Evolutionary conservation across 2,888 invertebrate genomes (phyloP).

Genomic region (Drosophila mettleri): DNA sequence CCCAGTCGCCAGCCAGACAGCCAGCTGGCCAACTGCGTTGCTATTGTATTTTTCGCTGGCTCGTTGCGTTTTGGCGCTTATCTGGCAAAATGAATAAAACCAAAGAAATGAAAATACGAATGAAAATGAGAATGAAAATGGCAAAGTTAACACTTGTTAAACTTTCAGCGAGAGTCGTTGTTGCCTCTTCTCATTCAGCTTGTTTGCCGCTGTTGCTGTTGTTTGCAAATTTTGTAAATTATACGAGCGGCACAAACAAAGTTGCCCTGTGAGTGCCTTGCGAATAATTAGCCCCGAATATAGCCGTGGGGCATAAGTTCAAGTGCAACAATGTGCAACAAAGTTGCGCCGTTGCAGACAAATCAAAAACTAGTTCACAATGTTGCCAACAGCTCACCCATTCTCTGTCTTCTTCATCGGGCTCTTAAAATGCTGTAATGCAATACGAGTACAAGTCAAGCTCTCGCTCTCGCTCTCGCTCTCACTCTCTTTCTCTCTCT

Average conservation of each 20-base stretch:
- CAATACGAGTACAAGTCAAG: constrained; percentile 46
- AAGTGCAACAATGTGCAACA: constrained; percentile 78
- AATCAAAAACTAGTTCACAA: constrained; percentile 71
- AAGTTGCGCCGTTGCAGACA: constrained; percentile 62
- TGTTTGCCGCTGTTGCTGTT: constrained; percentile 34
- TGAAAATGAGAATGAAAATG: constrained; percentile 67
- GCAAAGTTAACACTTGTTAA: constrained; percentile 79
- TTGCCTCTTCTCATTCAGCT: not conserved
- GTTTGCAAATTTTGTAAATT: constrained; percentile 62
- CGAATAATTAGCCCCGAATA: constrained; percentile 78
- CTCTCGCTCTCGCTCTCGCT: not conserved
- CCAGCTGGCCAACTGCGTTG: constrained; percentile 8
- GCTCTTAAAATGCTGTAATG: constrained; percentile 50
- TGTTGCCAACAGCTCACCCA: constrained; percentile 39
- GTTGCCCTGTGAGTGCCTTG: constrained; percentile 75
- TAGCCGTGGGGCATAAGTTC: constrained; percentile 78
- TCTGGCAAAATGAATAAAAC: constrained; percentile 68
- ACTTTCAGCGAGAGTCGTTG: constrained; percentile 69
- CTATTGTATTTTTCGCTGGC: constrained; percentile 40
- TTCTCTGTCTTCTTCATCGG: not conserved
- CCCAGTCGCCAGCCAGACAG: not conserved
- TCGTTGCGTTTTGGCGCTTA: constrained; percentile 66
- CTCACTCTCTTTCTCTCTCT: not conserved
- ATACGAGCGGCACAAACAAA: constrained; percentile 66
- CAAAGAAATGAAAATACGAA: constrained; percentile 68